A percentile compares a stretch with the other conserved stretches of the same genome.
phyloP scores from a whole-genome alignment of 2,113 vertebrate genomes.

The Nycticorax nycticorax region DNA sequence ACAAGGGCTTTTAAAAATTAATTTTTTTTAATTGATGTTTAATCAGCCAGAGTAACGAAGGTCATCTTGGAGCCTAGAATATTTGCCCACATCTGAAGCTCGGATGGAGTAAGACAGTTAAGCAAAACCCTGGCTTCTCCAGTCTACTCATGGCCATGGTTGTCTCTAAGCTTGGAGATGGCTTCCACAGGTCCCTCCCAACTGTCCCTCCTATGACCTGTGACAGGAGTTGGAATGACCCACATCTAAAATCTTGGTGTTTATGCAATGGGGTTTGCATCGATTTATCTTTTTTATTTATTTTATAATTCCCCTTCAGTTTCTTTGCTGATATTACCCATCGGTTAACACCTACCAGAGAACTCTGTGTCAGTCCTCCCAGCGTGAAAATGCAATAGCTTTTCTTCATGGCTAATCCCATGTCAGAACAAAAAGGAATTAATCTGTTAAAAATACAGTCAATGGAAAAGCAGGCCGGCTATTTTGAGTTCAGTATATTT shows the following conservation, averaged over 20 bases:
- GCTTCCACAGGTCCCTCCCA: background rate
- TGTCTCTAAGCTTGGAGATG: background rate
- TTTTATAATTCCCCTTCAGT: background rate
- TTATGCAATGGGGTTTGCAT: background rate
- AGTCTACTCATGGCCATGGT: background rate
- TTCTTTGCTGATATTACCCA: background rate
- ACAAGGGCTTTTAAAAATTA: background rate
- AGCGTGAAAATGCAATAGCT: background rate
- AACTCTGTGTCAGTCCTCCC: background rate
- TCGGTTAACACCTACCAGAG: background rate
- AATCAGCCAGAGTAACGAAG: background rate
- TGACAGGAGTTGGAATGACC: background rate
- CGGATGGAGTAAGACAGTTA: background rate
- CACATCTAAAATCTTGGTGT: background rate
- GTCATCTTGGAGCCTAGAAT: background rate
- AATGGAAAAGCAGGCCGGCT: background rate
- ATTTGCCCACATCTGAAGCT: background rate
- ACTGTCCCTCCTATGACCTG: background rate
- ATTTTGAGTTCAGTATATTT: background rate
- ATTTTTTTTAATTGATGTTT: background rate
- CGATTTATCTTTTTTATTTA: background rate
- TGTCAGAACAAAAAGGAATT: slow-evolving; percentile 1
- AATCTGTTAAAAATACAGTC: background rate
- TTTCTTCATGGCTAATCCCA: background rate
- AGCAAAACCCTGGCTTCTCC: background rate